Percentiles rank a stretch among this genome's conserved stretches.
phyloP scores from a whole-genome alignment of 2,797 vertebrate genomes.

The Takifugu ocellatus region DNA sequence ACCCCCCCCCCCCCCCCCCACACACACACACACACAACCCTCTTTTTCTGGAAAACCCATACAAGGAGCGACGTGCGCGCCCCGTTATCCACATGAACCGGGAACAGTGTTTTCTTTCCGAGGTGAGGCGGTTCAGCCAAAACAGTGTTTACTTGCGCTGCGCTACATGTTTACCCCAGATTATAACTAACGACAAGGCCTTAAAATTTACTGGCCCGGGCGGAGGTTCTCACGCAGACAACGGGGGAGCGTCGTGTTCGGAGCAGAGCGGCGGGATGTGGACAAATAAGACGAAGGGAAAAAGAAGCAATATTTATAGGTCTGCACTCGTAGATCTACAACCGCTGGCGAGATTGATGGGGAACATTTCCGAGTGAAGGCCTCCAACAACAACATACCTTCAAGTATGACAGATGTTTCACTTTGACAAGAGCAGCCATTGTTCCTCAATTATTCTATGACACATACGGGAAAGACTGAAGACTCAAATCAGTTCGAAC shows the following conservation, averaged over 20 bases:
- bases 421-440: slow-evolving; percentile 1
- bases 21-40: no score
- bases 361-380: not conserved
- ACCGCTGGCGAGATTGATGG: not conserved
- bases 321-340: not conserved
- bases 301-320: slow-evolving; percentile 5
- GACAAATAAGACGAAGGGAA: not conserved
- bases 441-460: not conserved
- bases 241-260: slow-evolving; percentile 15
- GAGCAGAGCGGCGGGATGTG: slow-evolving; percentile 5
- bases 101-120: slow-evolving; percentile 32
- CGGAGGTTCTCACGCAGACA: slow-evolving; percentile 46
- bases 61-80: slow-evolving; percentile 41
- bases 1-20: not conserved
- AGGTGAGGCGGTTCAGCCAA: slow-evolving; percentile 54
- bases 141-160: slow-evolving; percentile 59
- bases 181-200: slow-evolving; percentile 58
- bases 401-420: not conserved
- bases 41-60: slow-evolving; percentile 38
- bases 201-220: slow-evolving; percentile 38
- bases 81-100: slow-evolving; percentile 23
- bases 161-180: slow-evolving; percentile 57
- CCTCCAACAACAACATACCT: not conserved
- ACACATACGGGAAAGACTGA: not conserved
- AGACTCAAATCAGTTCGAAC: not conserved